Conservation (phyloP, 2,888 invertebrate species). For the Acrobasis consociella region DNA sequence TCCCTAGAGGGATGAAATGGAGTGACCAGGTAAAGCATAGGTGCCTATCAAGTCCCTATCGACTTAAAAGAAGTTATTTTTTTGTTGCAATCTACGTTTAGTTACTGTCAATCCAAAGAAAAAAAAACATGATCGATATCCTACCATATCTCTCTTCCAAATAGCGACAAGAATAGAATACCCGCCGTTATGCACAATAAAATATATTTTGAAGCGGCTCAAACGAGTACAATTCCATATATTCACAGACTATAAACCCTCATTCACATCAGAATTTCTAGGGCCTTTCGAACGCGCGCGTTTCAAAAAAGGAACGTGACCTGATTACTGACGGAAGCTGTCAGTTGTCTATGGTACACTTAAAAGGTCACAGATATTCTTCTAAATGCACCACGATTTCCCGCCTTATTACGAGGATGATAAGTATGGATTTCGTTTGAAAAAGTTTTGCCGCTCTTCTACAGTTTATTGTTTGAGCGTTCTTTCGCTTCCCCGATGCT, state of each 20-base stretch:
- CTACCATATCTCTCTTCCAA: not conserved
- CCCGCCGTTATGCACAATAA: conserved; percentile 38
- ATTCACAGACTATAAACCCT: conserved; percentile 43
- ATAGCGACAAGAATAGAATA: conserved; percentile 8
- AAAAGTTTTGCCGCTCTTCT: conserved; percentile 43
- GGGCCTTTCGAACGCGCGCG: conserved; percentile 44
- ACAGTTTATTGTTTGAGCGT: conserved; percentile 63
- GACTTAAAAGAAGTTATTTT: too few relatives aligned
- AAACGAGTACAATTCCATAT: conserved; percentile 38
- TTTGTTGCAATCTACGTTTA: too few relatives aligned
- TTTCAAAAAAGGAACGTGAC: conserved; percentile 80
- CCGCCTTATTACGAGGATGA: conserved; percentile 41
- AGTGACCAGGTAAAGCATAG: too few relatives aligned
- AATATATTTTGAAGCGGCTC: conserved; percentile 47
- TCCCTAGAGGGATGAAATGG: too few relatives aligned
- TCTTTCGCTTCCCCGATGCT: conserved; percentile 54
- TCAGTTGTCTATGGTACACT: conserved; percentile 58
- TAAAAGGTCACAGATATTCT: conserved; percentile 61
- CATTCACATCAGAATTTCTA: conserved; percentile 34
- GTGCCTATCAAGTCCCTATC: too few relatives aligned
- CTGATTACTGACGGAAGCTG: conserved; percentile 79
- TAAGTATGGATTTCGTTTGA: conserved; percentile 45
- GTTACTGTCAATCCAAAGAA: not conserved
- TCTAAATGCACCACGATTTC: conserved; percentile 35
- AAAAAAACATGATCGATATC: conserved; percentile 1